Conservation (phyloP, 2,113 vertebrate species). For the Sander lucioperca region DNA sequence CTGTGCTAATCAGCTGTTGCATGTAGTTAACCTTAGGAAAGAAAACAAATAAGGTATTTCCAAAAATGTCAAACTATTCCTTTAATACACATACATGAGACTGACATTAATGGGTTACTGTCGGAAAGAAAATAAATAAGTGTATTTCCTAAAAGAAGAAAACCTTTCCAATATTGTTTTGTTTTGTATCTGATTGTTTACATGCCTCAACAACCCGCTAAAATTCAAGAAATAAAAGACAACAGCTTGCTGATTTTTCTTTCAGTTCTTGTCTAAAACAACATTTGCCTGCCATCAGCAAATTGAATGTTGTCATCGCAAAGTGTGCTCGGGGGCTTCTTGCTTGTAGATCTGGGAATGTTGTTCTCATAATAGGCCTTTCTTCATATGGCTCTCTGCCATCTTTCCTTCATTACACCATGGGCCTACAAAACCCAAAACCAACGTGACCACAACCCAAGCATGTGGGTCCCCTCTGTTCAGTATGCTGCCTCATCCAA, state of each 20-base stretch:
- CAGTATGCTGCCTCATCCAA: constrained; percentile 60
- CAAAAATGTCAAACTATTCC: not conserved
- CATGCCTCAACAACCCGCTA: not conserved
- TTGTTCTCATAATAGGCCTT: constrained; percentile 65
- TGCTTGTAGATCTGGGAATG: constrained; percentile 61
- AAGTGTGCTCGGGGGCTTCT: constrained; percentile 30
- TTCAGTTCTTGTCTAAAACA: constrained; percentile 17
- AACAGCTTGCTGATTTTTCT: not conserved
- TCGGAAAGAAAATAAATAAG: not conserved
- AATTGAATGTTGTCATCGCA: constrained; percentile 50
- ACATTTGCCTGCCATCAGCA: constrained; percentile 12
- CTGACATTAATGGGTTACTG: not conserved
- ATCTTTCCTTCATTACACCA: constrained; percentile 77
- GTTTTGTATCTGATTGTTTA: constrained; percentile 12
- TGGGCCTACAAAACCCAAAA: constrained; percentile 50
- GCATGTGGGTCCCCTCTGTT: constrained; percentile 66
- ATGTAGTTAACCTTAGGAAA: not conserved
- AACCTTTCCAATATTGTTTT: not conserved
- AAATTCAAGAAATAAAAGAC: constrained; percentile 1
- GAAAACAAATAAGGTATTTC: not conserved
- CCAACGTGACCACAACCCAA: constrained; percentile 64
- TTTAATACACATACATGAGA: not conserved
- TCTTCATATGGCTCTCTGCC: constrained; percentile 68
- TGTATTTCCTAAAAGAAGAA: not conserved
- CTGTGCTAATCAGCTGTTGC: constrained; percentile 3